phyloP scores from a whole-genome alignment of 2,113 vertebrate genomes.

The Hemiscyllium ocellatum region DNA sequence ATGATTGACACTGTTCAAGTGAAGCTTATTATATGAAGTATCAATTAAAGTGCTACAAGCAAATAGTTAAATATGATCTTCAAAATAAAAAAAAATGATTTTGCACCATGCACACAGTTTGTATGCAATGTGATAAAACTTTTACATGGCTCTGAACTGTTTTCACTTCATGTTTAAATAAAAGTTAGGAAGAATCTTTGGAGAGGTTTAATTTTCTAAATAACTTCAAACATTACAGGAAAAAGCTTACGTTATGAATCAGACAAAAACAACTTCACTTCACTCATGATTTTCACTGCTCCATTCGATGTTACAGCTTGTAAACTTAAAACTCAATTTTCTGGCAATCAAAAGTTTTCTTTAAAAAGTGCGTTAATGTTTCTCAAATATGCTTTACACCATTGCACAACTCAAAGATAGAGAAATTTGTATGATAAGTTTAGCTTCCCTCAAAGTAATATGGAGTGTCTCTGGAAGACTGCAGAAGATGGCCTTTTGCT shows the following conservation, averaged over 20 bases:
- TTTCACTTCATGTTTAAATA: not conserved
- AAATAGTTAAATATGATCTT: not conserved
- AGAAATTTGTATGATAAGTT: not conserved
- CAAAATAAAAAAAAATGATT: not conserved
- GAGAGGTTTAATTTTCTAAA: not conserved
- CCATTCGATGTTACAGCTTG: not conserved
- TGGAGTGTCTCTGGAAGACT: not conserved
- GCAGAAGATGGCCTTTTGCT: not conserved
- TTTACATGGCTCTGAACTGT: not conserved
- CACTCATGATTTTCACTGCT: not conserved
- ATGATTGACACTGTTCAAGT: not conserved
- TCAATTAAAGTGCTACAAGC: not conserved
- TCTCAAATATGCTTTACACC: not conserved
- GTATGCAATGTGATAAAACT: not conserved
- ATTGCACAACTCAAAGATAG: not conserved
- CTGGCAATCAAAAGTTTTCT: not conserved
- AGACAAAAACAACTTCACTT: not conserved
- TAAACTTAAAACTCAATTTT: not conserved
- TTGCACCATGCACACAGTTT: not conserved
- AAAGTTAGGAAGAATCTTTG: not conserved
- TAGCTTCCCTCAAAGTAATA: no score
- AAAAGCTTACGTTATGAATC: not conserved
- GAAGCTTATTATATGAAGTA: not conserved
- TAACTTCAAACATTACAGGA: not conserved
- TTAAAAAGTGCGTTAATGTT: not conserved